Evolutionary conservation across 2,888 invertebrate species (phyloP).

Genomic region (Congeria kusceri): DNA sequence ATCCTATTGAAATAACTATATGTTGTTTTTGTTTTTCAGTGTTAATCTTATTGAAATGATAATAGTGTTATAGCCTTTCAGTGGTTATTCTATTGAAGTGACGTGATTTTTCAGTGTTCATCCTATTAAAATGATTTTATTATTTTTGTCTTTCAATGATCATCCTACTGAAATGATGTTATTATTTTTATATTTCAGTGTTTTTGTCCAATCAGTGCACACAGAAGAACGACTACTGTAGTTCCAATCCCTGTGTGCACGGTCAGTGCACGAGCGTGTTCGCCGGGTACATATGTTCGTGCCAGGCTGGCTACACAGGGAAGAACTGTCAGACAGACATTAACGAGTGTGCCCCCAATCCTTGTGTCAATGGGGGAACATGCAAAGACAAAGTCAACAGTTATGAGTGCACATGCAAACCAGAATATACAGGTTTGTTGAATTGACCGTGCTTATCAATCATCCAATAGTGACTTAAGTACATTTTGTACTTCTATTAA

Average conservation of each 20-base stretch:
- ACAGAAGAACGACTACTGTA: constrained; percentile 53
- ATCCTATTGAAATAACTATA: background rate
- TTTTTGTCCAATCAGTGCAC: constrained; percentile 57
- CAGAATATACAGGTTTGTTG: constrained; percentile 91
- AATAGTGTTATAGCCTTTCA: background rate
- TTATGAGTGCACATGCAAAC: constrained; percentile 93
- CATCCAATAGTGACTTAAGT: too few species aligned
- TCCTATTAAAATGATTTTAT: background rate
- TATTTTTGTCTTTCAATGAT: background rate
- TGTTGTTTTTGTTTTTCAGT: background rate
- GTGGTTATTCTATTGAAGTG: background rate
- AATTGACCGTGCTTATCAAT: too few species aligned
- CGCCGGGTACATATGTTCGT: constrained; percentile 64
- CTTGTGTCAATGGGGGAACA: constrained; percentile 51
- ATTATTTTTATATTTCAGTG: constrained; percentile 54
- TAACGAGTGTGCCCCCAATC: constrained; percentile 86
- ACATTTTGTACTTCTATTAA: too few species aligned
- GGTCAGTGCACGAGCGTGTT: constrained; percentile 49
- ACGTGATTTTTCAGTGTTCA: background rate
- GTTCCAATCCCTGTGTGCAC: constrained; percentile 62
- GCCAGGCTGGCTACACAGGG: constrained; percentile 70
- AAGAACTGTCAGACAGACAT: constrained; percentile 70
- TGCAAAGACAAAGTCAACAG: constrained; percentile 88
- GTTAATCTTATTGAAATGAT: too few species aligned
- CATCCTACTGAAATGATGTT: background rate